phyloP scores from a whole-genome alignment of 2,888 invertebrate genomes.

The Globia sparganii region DNA sequence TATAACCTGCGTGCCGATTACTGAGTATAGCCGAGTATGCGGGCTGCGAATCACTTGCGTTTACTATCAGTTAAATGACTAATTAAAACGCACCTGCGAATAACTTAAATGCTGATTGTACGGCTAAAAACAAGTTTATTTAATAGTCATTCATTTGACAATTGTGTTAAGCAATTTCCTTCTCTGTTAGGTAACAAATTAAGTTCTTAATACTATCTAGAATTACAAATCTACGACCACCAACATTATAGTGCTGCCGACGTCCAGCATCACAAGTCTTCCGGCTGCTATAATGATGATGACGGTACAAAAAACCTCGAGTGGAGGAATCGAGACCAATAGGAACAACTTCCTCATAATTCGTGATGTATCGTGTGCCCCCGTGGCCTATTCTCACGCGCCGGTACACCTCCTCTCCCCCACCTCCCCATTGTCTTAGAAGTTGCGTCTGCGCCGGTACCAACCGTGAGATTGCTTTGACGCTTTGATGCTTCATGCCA shows the following conservation, averaged over 20 bases:
- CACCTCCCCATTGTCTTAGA: constrained; percentile 66
- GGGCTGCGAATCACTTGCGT: constrained; percentile 30
- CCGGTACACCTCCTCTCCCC: constrained; percentile 50
- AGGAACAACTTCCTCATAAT: constrained; percentile 68
- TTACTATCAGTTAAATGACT: constrained; percentile 26
- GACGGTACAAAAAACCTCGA: constrained; percentile 38
- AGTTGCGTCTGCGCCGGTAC: constrained; percentile 63
- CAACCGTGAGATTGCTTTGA: constrained; percentile 69
- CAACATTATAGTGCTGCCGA: neutral
- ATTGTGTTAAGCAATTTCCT: constrained; percentile 17
- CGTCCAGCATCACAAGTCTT: constrained; percentile 19
- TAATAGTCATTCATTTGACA: constrained; percentile 26
- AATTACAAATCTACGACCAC: constrained; percentile 7
- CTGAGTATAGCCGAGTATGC: constrained; percentile 23
- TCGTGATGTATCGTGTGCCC: constrained; percentile 72
- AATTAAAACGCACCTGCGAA: constrained; percentile 52
- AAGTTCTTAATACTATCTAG: constrained; percentile 8
- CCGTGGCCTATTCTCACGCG: constrained; percentile 77
- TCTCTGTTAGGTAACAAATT: constrained; percentile 22
- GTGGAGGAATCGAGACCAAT: constrained; percentile 58
- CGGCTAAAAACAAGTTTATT: constrained; percentile 18
- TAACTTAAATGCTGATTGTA: constrained; percentile 19
- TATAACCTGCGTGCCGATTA: constrained; percentile 35
- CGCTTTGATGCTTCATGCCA: constrained; percentile 65
- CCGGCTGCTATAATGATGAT: constrained; percentile 52